Evolutionary conservation across 2,888 invertebrate genomes (phyloP).

Genomic region (Agrotis segetum): DNA sequence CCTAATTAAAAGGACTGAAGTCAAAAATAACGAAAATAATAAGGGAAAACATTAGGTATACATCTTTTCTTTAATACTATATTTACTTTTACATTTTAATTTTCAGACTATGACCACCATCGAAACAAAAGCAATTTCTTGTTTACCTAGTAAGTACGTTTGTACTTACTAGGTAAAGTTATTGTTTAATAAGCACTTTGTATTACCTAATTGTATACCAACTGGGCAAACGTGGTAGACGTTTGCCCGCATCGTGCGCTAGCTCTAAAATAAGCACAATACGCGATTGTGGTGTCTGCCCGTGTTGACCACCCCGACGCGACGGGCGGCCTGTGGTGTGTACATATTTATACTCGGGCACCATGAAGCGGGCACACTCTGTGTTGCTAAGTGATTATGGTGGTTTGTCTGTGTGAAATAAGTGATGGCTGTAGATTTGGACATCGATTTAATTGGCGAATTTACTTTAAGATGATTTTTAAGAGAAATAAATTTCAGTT

Average conservation of each 20-base stretch:
- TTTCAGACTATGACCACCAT: constrained; percentile 27
- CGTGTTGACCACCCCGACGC: constrained; percentile 46
- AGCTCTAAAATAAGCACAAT: constrained; percentile 48
- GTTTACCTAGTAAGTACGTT: neutral
- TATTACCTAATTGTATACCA: neutral
- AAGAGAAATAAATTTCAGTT: no score
- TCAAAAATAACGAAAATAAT: neutral
- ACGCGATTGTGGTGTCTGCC: constrained; percentile 31
- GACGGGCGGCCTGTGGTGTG: constrained; percentile 11
- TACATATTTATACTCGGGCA: constrained; percentile 18
- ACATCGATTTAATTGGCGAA: neutral
- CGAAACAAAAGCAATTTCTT: constrained; percentile 28
- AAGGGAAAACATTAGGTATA: neutral
- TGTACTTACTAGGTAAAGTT: no score
- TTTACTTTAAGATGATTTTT: neutral
- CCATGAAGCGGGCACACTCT: constrained; percentile 12
- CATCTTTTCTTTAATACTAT: constrained; percentile 3
- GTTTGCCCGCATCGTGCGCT: neutral
- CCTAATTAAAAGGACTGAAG: no score
- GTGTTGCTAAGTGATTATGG: constrained; percentile 9
- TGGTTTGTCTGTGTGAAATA: neutral
- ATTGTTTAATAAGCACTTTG: no score
- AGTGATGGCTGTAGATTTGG: no score
- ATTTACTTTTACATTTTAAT: constrained; percentile 4
- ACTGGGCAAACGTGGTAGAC: neutral